Evolutionary conservation across 2,113 vertebrate species (phyloP).

Genomic region (Gymnocephalus cernua): DNA sequence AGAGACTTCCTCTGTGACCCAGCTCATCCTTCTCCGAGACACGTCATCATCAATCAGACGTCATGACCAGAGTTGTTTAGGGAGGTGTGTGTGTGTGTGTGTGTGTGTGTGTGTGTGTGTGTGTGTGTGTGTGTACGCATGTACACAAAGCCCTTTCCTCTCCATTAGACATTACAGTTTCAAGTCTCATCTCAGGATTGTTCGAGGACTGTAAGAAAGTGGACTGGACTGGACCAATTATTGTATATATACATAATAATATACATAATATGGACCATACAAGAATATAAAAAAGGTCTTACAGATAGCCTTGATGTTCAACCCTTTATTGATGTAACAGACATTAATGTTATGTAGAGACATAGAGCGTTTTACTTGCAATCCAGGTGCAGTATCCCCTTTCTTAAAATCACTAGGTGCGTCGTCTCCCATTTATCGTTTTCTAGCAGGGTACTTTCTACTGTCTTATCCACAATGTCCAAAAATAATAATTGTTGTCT

Average conservation of each 20-base stretch:
- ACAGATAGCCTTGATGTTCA: slow-evolving; percentile 66
- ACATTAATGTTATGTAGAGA: slow-evolving; percentile 41
- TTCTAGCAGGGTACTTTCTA: slow-evolving; percentile 57
- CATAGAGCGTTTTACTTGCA: slow-evolving; percentile 45
- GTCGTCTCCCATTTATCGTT: slow-evolving; percentile 38
- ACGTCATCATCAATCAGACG: slow-evolving; percentile 63
- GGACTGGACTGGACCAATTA: slow-evolving; percentile 72
- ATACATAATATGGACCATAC: slow-evolving; percentile 60
- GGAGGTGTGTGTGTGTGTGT: slow-evolving; percentile 24
- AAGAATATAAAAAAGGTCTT: slow-evolving; percentile 54
- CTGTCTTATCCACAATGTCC: slow-evolving; percentile 5
- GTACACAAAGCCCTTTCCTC: slow-evolving; percentile 42
- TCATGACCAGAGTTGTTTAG: slow-evolving; percentile 36
- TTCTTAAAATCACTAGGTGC: slow-evolving; percentile 46
- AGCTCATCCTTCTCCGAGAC: slow-evolving; percentile 53
- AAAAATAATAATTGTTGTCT: slow-evolving; percentile 8
- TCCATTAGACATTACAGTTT: slow-evolving; percentile 67
- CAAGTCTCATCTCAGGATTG: slow-evolving; percentile 83
- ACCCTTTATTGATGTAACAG: slow-evolving; percentile 59
- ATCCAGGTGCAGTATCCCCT: slow-evolving; percentile 79
- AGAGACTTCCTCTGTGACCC: slow-evolving; percentile 39
- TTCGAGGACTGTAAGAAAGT: slow-evolving; percentile 71
- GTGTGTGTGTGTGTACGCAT: slow-evolving; percentile 29
- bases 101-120: slow-evolving; percentile 37
- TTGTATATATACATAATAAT: no score